A percentile compares a stretch with the other conserved stretches of the same genome.
Conservation (phyloP, 2,888 invertebrate genomes). For the Phyllotreta cruciferae region DNA sequence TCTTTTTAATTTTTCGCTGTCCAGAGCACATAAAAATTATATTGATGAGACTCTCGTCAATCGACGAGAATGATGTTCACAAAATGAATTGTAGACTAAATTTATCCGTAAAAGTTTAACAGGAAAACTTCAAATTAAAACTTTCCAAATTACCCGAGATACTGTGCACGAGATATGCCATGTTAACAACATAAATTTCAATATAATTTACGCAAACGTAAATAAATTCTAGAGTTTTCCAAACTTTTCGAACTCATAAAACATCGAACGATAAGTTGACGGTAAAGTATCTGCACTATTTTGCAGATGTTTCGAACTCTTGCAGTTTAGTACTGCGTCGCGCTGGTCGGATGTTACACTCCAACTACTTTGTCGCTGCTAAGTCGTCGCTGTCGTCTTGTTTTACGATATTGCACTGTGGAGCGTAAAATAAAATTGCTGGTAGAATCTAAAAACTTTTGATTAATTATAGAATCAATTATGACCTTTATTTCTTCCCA, state of each 20-base stretch:
- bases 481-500: too few species aligned
- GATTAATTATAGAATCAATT: too few species aligned
- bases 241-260: slow-evolving; percentile 32
- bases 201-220: slow-evolving; percentile 23
- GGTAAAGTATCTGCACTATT: slow-evolving; percentile 37
- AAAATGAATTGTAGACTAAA: too few species aligned
- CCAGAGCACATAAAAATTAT: too few species aligned
- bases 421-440: neutral
- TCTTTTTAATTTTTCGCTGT: neutral
- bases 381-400: neutral
- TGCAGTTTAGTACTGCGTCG: slow-evolving; percentile 28
- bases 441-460: neutral
- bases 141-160: slow-evolving; percentile 12
- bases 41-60: too few species aligned
- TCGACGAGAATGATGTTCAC: too few species aligned
- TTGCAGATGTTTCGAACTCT: slow-evolving; percentile 37
- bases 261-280: slow-evolving; percentile 32
- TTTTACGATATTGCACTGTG: slow-evolving; percentile 1
- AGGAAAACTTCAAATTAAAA: neutral
- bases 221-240: slow-evolving; percentile 35
- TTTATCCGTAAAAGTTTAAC: too few species aligned
- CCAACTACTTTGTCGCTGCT: slow-evolving; percentile 17
- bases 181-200: slow-evolving; percentile 25
- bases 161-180: neutral
- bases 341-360: slow-evolving; percentile 16